These are phyloP conservation scores for Otolemur garnettii DNA, from an alignment of 2,113 vertebrate genomes.

Conservation along the genomic window DNA sequence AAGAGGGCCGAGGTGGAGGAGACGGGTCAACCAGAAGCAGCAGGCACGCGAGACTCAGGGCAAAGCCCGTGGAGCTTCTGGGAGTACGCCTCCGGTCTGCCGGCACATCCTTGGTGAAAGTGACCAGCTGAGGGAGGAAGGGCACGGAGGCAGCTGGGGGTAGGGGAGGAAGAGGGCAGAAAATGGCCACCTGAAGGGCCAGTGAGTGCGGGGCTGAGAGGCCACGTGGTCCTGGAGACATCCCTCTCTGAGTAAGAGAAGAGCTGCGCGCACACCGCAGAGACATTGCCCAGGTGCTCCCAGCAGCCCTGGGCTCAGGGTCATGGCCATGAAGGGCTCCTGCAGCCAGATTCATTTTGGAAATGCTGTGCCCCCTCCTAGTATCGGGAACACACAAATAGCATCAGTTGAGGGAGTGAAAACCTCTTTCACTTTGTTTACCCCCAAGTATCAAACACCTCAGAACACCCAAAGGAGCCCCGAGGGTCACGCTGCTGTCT, in stretches of 20 bases:
- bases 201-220: accelerated
- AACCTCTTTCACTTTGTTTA: not conserved
- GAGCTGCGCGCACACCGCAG: accelerated
- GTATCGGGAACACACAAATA: not conserved
- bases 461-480: not conserved
- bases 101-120: not conserved
- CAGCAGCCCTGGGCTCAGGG: accelerated
- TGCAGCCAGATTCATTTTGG: not conserved
- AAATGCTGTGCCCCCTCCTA: accelerated
- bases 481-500: accelerated
- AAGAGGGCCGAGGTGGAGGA: not conserved
- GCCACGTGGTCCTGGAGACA: accelerated
- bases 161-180: too few species aligned
- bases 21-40: accelerated
- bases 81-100: not conserved
- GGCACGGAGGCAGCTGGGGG: accelerated
- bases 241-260: too few species aligned
- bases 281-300: not conserved
- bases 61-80: not conserved
- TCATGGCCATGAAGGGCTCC: accelerated
- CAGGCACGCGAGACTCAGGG: too few species aligned
- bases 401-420: accelerated
- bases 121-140: too few species aligned
- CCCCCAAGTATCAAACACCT: not conserved
- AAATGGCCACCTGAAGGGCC: accelerated